Conservation (phyloP, 2,113 vertebrate genomes). For the Sprattus sprattus region DNA sequence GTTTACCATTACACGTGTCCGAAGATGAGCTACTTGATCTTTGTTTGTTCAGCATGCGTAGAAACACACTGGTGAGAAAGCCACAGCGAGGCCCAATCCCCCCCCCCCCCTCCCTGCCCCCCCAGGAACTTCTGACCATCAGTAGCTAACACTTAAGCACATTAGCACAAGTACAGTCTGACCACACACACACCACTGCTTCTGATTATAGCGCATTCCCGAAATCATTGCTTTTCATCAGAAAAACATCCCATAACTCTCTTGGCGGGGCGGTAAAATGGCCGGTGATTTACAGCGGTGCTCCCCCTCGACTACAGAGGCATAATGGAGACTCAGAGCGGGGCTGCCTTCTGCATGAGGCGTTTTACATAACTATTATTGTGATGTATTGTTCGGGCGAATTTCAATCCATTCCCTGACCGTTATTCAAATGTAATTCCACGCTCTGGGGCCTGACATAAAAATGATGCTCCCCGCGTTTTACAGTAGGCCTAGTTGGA, state of each 20-base stretch:
- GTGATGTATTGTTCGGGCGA: constrained; percentile 6
- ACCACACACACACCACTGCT: background rate
- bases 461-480: background rate
- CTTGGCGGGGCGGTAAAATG: background rate
- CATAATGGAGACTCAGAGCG: background rate
- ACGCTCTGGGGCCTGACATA: background rate
- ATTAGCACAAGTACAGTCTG: background rate
- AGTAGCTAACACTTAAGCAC: background rate
- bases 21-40: no score
- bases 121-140: no score
- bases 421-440: constrained; percentile 3
- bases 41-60: no score
- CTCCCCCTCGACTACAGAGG: background rate
- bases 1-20: no score
- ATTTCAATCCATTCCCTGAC: background rate
- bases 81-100: no score
- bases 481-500: constrained; percentile 6
- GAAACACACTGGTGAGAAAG: no score
- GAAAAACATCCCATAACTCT: background rate
- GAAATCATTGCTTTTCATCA: background rate
- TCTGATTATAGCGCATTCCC: background rate
- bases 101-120: no score
- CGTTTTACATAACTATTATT: constrained; percentile 10
- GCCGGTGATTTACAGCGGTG: background rate
- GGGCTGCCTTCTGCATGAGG: background rate